Evolutionary conservation across 2,113 vertebrate genomes (phyloP), one percentile per base, ranked within the genome.

Genomic region (Aphyosemion australe): DNA sequence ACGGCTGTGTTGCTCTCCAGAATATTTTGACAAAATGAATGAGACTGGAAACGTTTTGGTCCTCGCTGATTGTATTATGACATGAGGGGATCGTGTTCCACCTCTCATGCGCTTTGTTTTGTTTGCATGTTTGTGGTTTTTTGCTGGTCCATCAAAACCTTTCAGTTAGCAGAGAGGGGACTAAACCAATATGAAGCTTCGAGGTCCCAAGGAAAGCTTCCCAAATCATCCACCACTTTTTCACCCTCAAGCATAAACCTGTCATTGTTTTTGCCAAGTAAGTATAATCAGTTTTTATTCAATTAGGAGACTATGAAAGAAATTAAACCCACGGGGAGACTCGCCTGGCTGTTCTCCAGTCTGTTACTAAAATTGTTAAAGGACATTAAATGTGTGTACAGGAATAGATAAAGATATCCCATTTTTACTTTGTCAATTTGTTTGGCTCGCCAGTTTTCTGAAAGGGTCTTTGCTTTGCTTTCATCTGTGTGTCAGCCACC

Each of bases 121-220:
- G 83, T 85, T 90, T 88, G 82, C 83, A 82, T 86, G 78, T 74
- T 87, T 86, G 83, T 78, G 89, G 87, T 75, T 88, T 64, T 83
- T 76, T 74, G 78, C 79, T 81, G 74, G 76, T 85, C 76, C 80
- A 79, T 84, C 81, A 59, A 75, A 81, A 75, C 66, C 56, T 62
- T 74, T 61, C 76, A 80, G 75, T 70, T 53, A 74, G 73, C 73
- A 62, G 65, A 77, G 52, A 41, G 62, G 74, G 67, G 66, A 56
- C 61, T 56, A 56, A 87, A 84, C 63, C 65, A 78, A 83, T 74
- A 69, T 65, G 72, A 37, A 82, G 74, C 68, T 65, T 68, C 12
- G 12, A 56, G 61, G 80, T 77, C 78, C 79, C 82, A 80, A 87
- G 74, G 75, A 75, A 82, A 84, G 69, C 72, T 51, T 74, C 74